phyloP scores from a whole-genome alignment of 2,888 invertebrate genomes.

The Coenonympha glycerion region DNA sequence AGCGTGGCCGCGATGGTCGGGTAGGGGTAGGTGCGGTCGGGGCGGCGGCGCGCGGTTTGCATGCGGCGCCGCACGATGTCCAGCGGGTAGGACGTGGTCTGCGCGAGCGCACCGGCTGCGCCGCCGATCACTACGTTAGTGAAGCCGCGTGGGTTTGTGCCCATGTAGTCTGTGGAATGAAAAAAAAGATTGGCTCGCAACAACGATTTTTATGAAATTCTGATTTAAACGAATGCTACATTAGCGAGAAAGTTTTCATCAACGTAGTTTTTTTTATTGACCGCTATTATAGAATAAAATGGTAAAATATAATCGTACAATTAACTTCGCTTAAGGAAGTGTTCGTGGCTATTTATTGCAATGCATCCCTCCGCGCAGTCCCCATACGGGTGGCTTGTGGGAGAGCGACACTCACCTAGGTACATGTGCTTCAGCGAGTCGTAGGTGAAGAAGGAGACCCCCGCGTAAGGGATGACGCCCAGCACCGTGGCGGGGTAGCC shows the following conservation, averaged over 20 bases:
- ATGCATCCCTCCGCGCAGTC: no score
- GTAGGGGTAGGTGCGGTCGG: slow-evolving; percentile 72
- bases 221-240: no score
- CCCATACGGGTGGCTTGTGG: slow-evolving; percentile 20
- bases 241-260: no score
- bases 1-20: slow-evolving; percentile 80
- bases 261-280: no score
- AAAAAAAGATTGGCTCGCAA: no score
- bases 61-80: slow-evolving; percentile 86
- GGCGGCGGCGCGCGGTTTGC: slow-evolving; percentile 77
- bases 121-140: slow-evolving; percentile 90
- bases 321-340: no score
- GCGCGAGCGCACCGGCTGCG: slow-evolving; percentile 93
- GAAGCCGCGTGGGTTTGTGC: slow-evolving; percentile 61
- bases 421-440: slow-evolving; percentile 92
- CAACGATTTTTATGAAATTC: no score
- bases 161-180: slow-evolving; percentile 28
- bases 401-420: slow-evolving; percentile 73
- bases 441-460: slow-evolving; percentile 97
- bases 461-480: slow-evolving; percentile 97
- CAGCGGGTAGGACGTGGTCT: slow-evolving; percentile 96
- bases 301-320: no score
- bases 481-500: slow-evolving; percentile 93
- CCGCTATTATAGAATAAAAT: no score
- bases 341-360: no score